A percentile compares a stretch with the other conserved stretches of the same genome.
Evolutionary conservation across 2,888 invertebrate species (phyloP).

Genomic region (Drosophila rellima): DNA sequence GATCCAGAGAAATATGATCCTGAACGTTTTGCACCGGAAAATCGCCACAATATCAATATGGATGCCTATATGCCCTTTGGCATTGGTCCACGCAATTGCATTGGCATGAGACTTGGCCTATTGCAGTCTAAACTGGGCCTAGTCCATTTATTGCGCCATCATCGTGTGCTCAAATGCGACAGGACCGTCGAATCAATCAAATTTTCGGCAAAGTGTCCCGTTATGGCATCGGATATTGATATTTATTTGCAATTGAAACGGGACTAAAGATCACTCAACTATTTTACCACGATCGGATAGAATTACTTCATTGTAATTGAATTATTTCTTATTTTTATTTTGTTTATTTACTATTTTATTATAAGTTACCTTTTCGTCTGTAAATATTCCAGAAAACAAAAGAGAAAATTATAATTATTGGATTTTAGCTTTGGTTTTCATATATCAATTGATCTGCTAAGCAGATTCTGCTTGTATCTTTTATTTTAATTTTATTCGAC

Average conservation of each 20-base stretch:
- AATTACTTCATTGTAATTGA: too few relatives aligned
- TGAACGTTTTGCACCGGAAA: slow-evolving; percentile 64
- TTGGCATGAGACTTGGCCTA: slow-evolving; percentile 70
- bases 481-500: too few relatives aligned
- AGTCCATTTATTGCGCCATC: slow-evolving; percentile 13
- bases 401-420: too few relatives aligned
- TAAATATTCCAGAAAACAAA: too few relatives aligned
- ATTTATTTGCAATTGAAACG: slow-evolving; percentile 7
- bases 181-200: slow-evolving; percentile 1
- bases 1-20: slow-evolving; percentile 19
- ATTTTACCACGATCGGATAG: too few relatives aligned
- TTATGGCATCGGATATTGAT: background rate
- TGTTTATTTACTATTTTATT: too few relatives aligned
- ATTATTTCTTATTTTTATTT: too few relatives aligned
- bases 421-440: too few relatives aligned
- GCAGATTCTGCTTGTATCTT: too few relatives aligned
- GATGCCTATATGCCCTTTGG: slow-evolving; percentile 69
- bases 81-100: slow-evolving; percentile 65
- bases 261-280: too few relatives aligned
- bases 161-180: background rate
- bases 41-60: slow-evolving; percentile 48
- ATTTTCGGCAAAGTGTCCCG: background rate
- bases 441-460: too few relatives aligned
- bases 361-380: too few relatives aligned
- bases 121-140: slow-evolving; percentile 66